Evolutionary conservation across 2,888 invertebrate genomes (phyloP).

Genomic region (Calliphora vomitoria): DNA sequence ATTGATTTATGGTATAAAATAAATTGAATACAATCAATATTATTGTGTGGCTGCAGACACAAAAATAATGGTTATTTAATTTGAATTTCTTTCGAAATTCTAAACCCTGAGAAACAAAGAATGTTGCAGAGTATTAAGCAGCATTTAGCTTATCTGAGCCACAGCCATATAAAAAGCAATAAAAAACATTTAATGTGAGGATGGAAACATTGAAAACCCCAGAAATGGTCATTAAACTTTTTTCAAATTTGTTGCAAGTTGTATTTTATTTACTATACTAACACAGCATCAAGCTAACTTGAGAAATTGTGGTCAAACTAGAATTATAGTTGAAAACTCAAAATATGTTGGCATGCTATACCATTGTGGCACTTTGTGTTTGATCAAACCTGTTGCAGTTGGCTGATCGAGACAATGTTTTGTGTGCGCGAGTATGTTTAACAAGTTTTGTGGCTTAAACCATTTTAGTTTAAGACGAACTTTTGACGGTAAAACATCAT

Average conservation of each 20-base stretch:
- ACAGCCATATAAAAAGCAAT: not conserved
- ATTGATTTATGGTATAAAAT: slow-evolving; percentile 45
- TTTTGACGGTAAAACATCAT: slow-evolving; percentile 74
- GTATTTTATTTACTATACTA: not conserved
- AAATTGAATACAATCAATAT: slow-evolving; percentile 8
- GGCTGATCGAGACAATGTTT: slow-evolving; percentile 18
- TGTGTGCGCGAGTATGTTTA: slow-evolving; percentile 27
- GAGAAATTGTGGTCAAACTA: slow-evolving; percentile 58
- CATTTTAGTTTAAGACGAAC: slow-evolving; percentile 78
- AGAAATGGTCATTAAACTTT: slow-evolving; percentile 62
- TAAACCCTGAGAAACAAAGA: not conserved
- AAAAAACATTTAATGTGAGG: not conserved
- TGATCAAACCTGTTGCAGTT: slow-evolving; percentile 40
- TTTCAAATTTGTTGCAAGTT: slow-evolving; percentile 18
- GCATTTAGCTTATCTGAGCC: not conserved
- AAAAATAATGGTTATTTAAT: not conserved
- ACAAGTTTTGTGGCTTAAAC: slow-evolving; percentile 61
- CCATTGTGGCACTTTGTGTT: not conserved
- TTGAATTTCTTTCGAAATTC: not conserved
- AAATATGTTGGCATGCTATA: no score
- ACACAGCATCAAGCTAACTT: not conserved
- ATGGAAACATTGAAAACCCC: not conserved
- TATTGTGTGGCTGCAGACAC: not conserved
- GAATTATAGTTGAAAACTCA: slow-evolving; percentile 47
- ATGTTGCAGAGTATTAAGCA: not conserved